Conservation (phyloP, 2,797 vertebrate genomes). For the Sebastes diaconus region DNA sequence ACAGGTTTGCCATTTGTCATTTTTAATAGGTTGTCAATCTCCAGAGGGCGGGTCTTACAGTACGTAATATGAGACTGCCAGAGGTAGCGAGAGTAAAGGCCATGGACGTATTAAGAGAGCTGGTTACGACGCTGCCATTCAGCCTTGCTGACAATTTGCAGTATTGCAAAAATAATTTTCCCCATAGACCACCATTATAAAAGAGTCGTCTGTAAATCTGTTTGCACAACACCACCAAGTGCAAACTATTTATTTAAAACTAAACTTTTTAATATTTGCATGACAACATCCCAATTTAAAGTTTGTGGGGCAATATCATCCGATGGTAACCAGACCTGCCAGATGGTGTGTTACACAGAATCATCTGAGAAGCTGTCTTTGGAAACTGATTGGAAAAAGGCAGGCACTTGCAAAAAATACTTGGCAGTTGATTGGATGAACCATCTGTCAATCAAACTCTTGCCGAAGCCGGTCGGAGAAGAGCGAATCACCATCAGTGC, state of each 20-base stretch:
- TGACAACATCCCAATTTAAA: neutral
- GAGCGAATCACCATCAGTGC: too few relatives aligned
- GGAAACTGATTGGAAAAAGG: too few relatives aligned
- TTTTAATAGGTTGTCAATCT: neutral
- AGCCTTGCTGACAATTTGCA: neutral
- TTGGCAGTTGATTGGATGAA: too few relatives aligned
- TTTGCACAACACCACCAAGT: neutral
- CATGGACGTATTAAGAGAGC: neutral
- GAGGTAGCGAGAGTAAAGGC: too few relatives aligned
- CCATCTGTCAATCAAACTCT: too few relatives aligned
- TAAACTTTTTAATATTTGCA: neutral
- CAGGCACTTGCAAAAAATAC: too few relatives aligned
- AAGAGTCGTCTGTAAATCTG: neutral
- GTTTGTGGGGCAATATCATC: neutral
- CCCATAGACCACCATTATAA: neutral
- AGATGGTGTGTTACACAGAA: too few relatives aligned
- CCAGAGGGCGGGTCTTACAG: neutral
- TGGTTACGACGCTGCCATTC: neutral
- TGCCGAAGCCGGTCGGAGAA: too few relatives aligned
- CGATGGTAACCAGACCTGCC: fast-evolving
- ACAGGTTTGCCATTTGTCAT: neutral
- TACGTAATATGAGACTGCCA: neutral
- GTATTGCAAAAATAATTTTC: neutral
- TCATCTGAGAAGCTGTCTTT: too few relatives aligned
- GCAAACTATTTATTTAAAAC: neutral